Conservation (phyloP, 2,797 vertebrate genomes). For the Enteromius thamalakanensis region DNA sequence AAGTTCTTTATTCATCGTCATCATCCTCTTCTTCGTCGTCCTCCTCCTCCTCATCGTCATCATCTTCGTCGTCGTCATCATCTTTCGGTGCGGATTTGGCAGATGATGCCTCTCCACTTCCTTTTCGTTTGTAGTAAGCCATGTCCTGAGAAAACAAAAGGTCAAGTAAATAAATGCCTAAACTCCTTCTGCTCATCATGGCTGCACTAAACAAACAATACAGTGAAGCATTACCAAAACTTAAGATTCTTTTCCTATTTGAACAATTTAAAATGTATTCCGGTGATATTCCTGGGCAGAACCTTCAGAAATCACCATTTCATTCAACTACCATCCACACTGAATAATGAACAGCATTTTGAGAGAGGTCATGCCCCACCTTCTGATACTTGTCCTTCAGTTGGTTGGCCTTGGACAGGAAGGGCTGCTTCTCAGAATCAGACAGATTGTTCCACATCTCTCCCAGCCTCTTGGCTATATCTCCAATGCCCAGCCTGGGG, state of each 20-base stretch:
- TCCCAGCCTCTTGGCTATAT: conserved; percentile 84
- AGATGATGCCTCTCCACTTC: conserved; percentile 71
- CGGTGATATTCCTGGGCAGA: not conserved
- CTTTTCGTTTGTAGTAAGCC: conserved; percentile 82
- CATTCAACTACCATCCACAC: not conserved
- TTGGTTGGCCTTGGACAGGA: conserved; percentile 82
- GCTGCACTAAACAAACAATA: not conserved
- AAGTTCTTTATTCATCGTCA: conserved; percentile 50
- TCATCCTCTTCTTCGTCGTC: conserved; percentile 66
- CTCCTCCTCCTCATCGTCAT: conserved; percentile 81
- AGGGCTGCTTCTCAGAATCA: conserved; percentile 84
- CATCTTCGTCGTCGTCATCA: conserved; percentile 78
- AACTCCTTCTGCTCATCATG: too few relatives aligned
- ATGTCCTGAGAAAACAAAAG: conserved; percentile 76
- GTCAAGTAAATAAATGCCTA: not conserved
- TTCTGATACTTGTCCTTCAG: conserved; percentile 89
- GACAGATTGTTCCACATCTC: conserved; percentile 88
- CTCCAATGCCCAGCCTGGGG: conserved; percentile 84
- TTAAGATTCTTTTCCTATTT: not conserved
- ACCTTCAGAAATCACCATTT: not conserved
- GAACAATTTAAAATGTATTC: not conserved
- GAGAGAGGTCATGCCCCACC: conserved; percentile 66
- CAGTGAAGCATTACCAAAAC: too few relatives aligned
- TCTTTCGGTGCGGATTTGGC: conserved; percentile 77
- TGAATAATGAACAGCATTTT: not conserved